These are phyloP conservation scores for Astyanax mexicanus DNA, from an alignment of 2,797 vertebrate species.

Conservation along the genomic window DNA sequence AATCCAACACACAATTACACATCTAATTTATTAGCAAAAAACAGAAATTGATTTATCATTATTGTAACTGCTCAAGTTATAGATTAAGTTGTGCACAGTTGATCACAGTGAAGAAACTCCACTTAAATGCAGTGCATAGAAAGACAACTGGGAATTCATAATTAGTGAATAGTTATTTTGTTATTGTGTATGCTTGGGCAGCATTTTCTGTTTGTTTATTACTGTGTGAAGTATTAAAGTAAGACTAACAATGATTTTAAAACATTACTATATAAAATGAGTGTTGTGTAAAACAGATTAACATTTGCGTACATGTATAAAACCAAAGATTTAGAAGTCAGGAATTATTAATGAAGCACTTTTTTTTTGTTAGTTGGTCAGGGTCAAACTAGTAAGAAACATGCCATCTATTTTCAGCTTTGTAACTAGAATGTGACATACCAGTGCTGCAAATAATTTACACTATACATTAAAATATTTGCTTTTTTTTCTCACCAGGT, in stretches of 20 bases:
- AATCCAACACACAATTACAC: slow-evolving; percentile 61
- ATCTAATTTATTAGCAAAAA: slow-evolving; percentile 51
- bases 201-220: neutral
- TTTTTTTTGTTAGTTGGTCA: too few species aligned
- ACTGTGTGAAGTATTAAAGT: neutral
- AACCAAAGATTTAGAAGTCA: neutral
- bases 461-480: slow-evolving; percentile 23
- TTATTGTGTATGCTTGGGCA: neutral
- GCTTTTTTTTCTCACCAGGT: slow-evolving; percentile 81
- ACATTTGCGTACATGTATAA: neutral
- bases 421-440: neutral
- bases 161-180: neutral
- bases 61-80: slow-evolving; percentile 56
- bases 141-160: slow-evolving; percentile 57
- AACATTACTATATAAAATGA: neutral
- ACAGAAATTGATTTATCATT: slow-evolving; percentile 56
- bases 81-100: slow-evolving; percentile 37
- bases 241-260: neutral
- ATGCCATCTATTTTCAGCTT: neutral
- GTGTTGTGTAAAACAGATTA: neutral
- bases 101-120: too few species aligned
- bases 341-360: too few species aligned
- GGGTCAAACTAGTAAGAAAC: too few species aligned
- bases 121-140: neutral
- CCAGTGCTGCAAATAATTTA: slow-evolving; percentile 23